Evolutionary conservation across 2,888 invertebrate species (phyloP).

Genomic region (Meandrusa payeni): DNA sequence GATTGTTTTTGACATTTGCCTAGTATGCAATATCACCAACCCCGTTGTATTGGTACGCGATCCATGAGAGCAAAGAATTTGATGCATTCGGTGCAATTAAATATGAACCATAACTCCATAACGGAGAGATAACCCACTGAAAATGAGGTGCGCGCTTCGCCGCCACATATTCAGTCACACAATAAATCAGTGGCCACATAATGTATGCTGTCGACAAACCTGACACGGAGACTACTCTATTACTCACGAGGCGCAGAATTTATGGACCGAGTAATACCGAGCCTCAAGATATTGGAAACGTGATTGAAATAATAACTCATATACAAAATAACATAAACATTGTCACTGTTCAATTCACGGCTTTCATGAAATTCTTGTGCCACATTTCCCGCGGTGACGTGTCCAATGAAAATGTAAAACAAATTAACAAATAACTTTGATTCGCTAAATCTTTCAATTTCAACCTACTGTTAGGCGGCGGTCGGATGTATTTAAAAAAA

Average conservation of each 20-base stretch:
- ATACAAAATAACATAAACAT: constrained; percentile 20
- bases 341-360: constrained; percentile 2
- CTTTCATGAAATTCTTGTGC: background rate
- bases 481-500: too few relatives aligned
- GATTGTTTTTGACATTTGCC: too few relatives aligned
- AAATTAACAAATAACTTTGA: background rate
- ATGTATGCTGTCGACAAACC: constrained; percentile 64
- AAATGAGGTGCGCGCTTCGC: constrained; percentile 11
- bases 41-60: constrained; percentile 3
- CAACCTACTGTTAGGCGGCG: too few relatives aligned
- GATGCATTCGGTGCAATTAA: background rate
- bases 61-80: background rate
- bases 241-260: constrained; percentile 62
- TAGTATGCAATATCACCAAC: background rate
- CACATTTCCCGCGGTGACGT: constrained; percentile 2
- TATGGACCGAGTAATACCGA: constrained; percentile 67
- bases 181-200: constrained; percentile 43
- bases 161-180: constrained; percentile 22
- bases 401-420: background rate
- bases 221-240: constrained; percentile 62
- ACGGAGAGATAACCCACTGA: constrained; percentile 10
- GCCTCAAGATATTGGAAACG: constrained; percentile 71
- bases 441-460: too few relatives aligned
- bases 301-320: constrained; percentile 50
- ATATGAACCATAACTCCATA: constrained; percentile 18